phyloP scores from a whole-genome alignment of 1,140 invertebrate species.

The Tribolium madens region DNA sequence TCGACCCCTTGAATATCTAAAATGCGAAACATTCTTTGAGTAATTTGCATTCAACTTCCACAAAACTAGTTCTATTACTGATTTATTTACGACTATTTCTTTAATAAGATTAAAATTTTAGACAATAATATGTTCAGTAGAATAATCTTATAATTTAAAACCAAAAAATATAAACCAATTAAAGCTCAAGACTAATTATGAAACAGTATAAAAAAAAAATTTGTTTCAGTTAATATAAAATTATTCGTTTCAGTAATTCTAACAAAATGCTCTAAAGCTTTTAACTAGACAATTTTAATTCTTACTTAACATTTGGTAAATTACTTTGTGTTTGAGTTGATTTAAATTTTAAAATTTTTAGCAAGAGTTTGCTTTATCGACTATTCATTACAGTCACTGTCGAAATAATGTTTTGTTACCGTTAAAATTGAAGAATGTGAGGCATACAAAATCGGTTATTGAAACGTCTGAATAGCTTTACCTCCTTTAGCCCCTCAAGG shows the following conservation, averaged over 20 bases:
- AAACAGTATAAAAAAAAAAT: no score
- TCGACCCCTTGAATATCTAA: not conserved
- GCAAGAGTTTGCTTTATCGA: not conserved
- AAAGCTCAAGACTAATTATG: no score
- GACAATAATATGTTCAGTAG: not conserved
- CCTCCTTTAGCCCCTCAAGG: not conserved
- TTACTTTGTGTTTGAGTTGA: no score
- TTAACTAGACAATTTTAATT: no score
- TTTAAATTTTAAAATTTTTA: not conserved
- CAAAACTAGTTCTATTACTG: not conserved
- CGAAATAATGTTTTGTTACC: not conserved
- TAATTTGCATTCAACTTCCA: conserved; percentile 11
- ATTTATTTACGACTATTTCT: not conserved
- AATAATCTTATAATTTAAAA: no score
- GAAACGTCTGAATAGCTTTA: conserved; percentile 7
- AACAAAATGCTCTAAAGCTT: no score
- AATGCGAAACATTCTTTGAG: not conserved
- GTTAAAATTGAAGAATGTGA: conserved; percentile 6
- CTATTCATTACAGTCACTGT: not conserved
- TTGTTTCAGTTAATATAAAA: no score
- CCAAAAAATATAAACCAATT: no score
- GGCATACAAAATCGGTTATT: conserved; percentile 17
- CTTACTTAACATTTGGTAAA: no score
- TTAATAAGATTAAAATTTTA: not conserved
- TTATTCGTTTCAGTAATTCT: no score